A percentile compares a stretch with the other conserved stretches of the same genome.
phyloP scores from a whole-genome alignment of 2,888 invertebrate genomes.

The Opisthograptis luteolata region DNA sequence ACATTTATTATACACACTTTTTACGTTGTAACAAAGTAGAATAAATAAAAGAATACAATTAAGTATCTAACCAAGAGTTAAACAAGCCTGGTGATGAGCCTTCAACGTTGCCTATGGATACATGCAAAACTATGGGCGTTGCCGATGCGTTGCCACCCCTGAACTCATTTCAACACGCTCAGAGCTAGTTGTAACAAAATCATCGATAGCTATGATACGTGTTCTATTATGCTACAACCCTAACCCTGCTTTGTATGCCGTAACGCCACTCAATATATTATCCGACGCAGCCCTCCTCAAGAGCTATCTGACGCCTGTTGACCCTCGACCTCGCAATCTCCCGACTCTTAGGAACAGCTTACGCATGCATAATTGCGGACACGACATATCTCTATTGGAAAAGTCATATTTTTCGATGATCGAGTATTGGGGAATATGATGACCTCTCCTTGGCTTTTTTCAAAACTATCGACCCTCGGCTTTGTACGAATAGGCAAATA shows the following conservation, averaged over 20 bases:
- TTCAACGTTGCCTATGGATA: too few species aligned
- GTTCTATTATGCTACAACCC: slow-evolving; percentile 27
- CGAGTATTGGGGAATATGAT: neutral
- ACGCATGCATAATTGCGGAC: slow-evolving; percentile 66
- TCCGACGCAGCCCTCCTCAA: slow-evolving; percentile 54
- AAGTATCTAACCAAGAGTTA: too few species aligned
- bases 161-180: too few species aligned
- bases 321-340: slow-evolving; percentile 68
- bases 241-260: slow-evolving; percentile 56
- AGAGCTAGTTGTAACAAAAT: neutral
- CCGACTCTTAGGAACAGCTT: slow-evolving; percentile 54
- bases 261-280: slow-evolving; percentile 61
- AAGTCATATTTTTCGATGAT: slow-evolving; percentile 17
- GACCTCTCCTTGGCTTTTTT: too few species aligned
- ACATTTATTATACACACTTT: too few species aligned
- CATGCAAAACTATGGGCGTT: too few species aligned
- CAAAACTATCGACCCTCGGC: too few species aligned
- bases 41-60: too few species aligned
- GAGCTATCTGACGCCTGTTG: slow-evolving; percentile 67
- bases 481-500: too few species aligned
- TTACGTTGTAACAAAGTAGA: too few species aligned
- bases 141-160: too few species aligned
- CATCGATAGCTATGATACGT: neutral
- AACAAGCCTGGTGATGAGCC: too few species aligned
- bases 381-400: slow-evolving; percentile 51